Percentiles rank a stretch among this genome's conserved stretches.
These are phyloP conservation scores for Oreotrochilus melanogaster DNA, from an alignment of 2,113 vertebrate species.

Conservation along the genomic window DNA sequence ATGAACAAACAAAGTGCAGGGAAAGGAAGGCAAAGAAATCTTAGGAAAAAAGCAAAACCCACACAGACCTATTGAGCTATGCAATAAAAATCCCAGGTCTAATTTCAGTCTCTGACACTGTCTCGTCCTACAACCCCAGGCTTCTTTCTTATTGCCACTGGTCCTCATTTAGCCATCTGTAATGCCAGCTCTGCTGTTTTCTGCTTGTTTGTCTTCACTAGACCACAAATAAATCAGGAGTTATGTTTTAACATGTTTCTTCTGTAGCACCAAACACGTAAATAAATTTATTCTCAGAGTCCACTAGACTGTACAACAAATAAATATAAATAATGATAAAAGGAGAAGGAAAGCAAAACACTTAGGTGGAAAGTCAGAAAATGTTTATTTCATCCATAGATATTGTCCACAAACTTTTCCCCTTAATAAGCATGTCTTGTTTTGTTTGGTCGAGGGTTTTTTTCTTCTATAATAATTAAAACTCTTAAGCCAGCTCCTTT, in stretches of 20 bases:
- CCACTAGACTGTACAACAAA: constrained; percentile 27
- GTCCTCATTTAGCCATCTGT: background rate
- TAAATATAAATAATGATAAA: constrained; percentile 49
- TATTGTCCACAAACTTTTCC: background rate
- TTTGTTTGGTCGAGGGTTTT: too few relatives aligned
- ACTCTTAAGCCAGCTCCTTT: background rate
- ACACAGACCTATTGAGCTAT: background rate
- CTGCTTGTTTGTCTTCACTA: background rate
- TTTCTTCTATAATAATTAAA: background rate
- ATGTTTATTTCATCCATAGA: background rate
- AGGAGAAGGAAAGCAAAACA: background rate
- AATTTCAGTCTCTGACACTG: background rate
- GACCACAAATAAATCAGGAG: background rate
- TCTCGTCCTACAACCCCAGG: background rate
- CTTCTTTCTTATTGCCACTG: background rate
- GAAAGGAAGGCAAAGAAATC: background rate
- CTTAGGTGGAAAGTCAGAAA: background rate
- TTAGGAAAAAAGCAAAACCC: background rate
- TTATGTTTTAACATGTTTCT: background rate
- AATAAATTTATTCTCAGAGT: constrained; percentile 27
- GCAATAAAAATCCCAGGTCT: background rate
- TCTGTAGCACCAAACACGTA: background rate
- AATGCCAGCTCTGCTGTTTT: background rate
- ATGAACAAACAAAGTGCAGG: constrained; percentile 1
- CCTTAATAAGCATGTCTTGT: background rate